phyloP scores from a whole-genome alignment of 2,888 invertebrate species.

The Tenthredo livida region DNA sequence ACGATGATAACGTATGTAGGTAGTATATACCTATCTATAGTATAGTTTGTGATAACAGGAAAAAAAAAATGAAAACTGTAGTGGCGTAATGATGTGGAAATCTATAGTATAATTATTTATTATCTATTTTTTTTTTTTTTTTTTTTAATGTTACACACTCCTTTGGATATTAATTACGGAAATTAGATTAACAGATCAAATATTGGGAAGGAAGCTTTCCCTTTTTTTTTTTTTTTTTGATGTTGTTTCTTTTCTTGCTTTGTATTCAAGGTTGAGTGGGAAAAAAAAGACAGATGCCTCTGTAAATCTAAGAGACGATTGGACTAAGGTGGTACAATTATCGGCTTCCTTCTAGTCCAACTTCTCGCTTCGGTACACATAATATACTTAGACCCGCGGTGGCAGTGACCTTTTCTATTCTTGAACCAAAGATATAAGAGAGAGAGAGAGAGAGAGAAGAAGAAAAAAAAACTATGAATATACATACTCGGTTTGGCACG shows the following conservation, averaged over 20 bases:
- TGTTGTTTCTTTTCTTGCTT: neutral
- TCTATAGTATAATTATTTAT: neutral
- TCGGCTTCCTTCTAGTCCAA: constrained; percentile 23
- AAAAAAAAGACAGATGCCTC: neutral
- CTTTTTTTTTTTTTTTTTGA: neutral
- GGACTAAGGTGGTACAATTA: constrained; percentile 23
- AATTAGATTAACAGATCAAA: neutral
- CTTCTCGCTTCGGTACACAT: constrained; percentile 42
- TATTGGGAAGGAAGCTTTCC: neutral
- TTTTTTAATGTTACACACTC: neutral
- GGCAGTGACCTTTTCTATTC: constrained; percentile 41
- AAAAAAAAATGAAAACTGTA: neutral
- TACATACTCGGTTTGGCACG: constrained; percentile 19
- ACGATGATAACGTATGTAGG: neutral
- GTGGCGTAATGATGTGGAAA: neutral
- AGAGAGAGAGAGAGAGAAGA: neutral
- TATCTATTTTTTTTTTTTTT: neutral
- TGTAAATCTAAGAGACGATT: constrained; percentile 28
- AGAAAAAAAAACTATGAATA: neutral
- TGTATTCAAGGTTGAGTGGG: neutral
- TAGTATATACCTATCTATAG: neutral
- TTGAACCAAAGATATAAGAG: constrained; percentile 25
- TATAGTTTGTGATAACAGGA: neutral
- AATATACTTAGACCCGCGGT: neutral
- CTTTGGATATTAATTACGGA: neutral